Evolutionary conservation across 2,888 invertebrate species (phyloP), one percentile per base, ranked within the genome.

Genomic region (Pristionchus exspectatus): DNA sequence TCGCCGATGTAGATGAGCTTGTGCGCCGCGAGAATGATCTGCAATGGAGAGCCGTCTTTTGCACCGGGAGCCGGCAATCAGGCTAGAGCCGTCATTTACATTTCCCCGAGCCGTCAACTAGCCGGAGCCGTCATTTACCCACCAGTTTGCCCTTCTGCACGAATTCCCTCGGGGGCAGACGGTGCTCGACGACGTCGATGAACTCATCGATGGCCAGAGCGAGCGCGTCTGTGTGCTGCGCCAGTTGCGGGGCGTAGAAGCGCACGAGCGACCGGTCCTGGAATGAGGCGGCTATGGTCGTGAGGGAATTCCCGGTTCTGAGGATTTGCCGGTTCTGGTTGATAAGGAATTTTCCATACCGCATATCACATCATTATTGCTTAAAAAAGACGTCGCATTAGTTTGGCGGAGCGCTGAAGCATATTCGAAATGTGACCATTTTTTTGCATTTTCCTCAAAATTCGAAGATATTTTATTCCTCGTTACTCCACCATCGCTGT

Each of bases 91-190:
- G 44, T 44, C 4, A 3, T 44, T 44, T 44, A 44, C n/a, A n/a
- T n/a, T 44, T 44, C 44, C 44, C 44, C 9, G 38, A 38, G 2
- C 38, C 38, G 38, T 5, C 2, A 5, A 3, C 2, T 50, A 1
- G 44, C 44, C 44, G 44, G 30, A 74, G 44, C 44, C 38, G 30
- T 7, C 24, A 12, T 63, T 63, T 30, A 72, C 91, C 97, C 18
- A 98, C 98, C 95, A 98, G 98, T 95, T 98, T 98, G 88, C 98
- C 97, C 95, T 98, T 97, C 24, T 98, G 97, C 88, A 98, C 97
- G 95, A 98, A 98, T 87, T 96, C 97, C 95, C 97, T 97, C 0
- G 98, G 98, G 69, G 98, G 98, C 95, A 98, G 97, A 94, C 98
- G 98, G 95, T 97, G 97, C 94, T 98, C 98, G 72, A 98, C 97